Conservation (phyloP, 2,888 invertebrate genomes). For the Rhingia rostrata region DNA sequence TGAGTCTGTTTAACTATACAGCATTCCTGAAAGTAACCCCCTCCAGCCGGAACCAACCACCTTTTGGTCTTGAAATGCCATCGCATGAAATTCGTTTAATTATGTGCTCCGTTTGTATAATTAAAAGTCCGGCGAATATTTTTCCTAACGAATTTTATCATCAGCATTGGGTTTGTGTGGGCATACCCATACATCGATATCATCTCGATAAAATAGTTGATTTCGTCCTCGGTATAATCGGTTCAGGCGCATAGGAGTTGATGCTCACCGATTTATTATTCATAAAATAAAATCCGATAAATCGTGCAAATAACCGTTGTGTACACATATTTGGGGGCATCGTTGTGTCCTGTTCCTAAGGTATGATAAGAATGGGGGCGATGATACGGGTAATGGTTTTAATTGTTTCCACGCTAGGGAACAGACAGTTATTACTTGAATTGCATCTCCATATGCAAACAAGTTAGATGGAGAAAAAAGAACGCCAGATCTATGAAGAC, state of each 20-base stretch:
- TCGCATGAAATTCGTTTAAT: slow-evolving; percentile 60
- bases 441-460: no score
- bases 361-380: slow-evolving; percentile 4
- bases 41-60: slow-evolving; percentile 12
- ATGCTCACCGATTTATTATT: slow-evolving; percentile 45
- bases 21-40: slow-evolving; percentile 28
- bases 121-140: slow-evolving; percentile 55
- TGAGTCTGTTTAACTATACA: slow-evolving; percentile 17
- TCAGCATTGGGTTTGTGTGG: slow-evolving; percentile 25
- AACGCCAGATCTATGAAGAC: no score
- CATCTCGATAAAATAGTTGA: slow-evolving; percentile 7
- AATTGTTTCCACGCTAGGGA: neutral
- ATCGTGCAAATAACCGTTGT: slow-evolving; percentile 45
- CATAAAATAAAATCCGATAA: slow-evolving; percentile 55
- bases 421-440: no score
- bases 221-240: slow-evolving; percentile 1
- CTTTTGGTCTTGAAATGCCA: slow-evolving; percentile 26
- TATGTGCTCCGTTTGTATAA: slow-evolving; percentile 64
- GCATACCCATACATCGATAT: neutral
- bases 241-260: slow-evolving; percentile 4
- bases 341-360: neutral
- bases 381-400: neutral
- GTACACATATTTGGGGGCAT: neutral
- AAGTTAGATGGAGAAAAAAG: no score
- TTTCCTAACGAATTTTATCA: slow-evolving; percentile 31